Percentiles rank a stretch among this genome's conserved stretches.
These are phyloP conservation scores for Panulirus ornatus DNA, from an alignment of 1,140 invertebrate species.

Conservation along the genomic window DNA sequence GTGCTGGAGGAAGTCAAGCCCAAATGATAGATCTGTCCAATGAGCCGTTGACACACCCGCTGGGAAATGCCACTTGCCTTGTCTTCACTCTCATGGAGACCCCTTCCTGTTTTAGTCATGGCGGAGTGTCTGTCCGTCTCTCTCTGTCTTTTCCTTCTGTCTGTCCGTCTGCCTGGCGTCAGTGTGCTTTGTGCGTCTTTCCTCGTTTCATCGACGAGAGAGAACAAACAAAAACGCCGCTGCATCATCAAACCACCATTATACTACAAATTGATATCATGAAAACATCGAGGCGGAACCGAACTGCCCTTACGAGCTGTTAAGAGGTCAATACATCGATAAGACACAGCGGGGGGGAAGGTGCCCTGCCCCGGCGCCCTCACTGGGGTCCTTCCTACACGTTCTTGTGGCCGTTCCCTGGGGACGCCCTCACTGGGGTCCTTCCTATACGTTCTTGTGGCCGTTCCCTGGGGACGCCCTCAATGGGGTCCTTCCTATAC, in stretches of 20 bases:
- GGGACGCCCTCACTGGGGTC: too few species aligned
- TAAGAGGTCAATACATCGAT: conserved; percentile 17
- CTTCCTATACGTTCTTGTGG: too few species aligned
- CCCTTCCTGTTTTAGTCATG: too few species aligned
- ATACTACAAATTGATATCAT: conserved; percentile 35
- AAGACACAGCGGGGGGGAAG: conserved; percentile 3
- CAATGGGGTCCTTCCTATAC: too few species aligned
- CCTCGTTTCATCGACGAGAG: neutral
- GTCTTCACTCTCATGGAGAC: too few species aligned
- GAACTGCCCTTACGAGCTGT: conserved; percentile 27
- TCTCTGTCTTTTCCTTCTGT: too few species aligned
- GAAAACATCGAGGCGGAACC: conserved; percentile 23
- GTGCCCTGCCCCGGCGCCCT: neutral
- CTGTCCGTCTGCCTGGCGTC: neutral
- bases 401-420: neutral
- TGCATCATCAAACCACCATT: conserved; percentile 17
- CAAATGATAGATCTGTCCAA: too few species aligned
- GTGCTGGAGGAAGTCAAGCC: too few species aligned
- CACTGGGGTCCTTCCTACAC: neutral
- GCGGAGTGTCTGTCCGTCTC: too few species aligned
- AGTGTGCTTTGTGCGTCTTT: neutral
- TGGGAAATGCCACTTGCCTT: too few species aligned
- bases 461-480: too few species aligned
- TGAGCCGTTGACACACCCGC: too few species aligned
- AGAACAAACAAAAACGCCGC: neutral